These are phyloP conservation scores for Blastomussa wellsi DNA, from an alignment of 92 coral and sea anemone species.

Conservation along the genomic window DNA sequence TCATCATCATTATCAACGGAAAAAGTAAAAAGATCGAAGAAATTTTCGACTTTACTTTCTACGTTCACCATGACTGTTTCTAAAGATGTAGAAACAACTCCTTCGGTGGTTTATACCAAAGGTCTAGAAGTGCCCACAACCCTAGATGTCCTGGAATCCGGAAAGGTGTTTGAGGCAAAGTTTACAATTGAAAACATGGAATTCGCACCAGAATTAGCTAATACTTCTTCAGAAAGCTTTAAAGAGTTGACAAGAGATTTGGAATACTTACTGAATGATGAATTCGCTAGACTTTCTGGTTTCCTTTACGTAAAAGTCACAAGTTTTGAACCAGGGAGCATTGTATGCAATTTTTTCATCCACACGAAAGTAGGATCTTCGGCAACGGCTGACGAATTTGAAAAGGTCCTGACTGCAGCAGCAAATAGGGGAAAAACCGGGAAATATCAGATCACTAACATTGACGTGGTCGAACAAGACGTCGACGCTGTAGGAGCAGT, in stretches of 20 bases:
- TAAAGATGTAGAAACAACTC: neutral
- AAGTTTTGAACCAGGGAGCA: slow-evolving; percentile 21
- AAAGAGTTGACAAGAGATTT: slow-evolving; percentile 4
- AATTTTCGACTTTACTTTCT: too few species aligned
- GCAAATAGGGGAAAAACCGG: neutral
- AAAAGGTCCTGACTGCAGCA: slow-evolving; percentile 9
- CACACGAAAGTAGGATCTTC: neutral
- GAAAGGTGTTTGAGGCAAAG: neutral
- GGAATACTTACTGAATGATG: neutral
- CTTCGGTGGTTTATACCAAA: neutral
- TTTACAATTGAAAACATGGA: slow-evolving; percentile 18
- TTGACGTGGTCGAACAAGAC: neutral
- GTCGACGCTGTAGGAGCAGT: neutral
- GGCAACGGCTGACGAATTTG: neutral
- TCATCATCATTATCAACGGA: neutral
- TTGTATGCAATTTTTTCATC: slow-evolving; percentile 21
- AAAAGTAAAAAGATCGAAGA: neutral
- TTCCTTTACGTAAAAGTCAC: slow-evolving; percentile 9
- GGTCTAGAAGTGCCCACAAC: neutral
- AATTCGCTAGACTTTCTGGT: slow-evolving; percentile 10
- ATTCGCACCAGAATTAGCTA: neutral
- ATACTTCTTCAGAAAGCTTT: slow-evolving; percentile 2
- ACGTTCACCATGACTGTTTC: neutral
- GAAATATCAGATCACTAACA: slow-evolving; percentile 1
- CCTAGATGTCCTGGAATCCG: neutral